phyloP scores from a whole-genome alignment of 2,888 invertebrate species.

The Rotaria sp. region DNA sequence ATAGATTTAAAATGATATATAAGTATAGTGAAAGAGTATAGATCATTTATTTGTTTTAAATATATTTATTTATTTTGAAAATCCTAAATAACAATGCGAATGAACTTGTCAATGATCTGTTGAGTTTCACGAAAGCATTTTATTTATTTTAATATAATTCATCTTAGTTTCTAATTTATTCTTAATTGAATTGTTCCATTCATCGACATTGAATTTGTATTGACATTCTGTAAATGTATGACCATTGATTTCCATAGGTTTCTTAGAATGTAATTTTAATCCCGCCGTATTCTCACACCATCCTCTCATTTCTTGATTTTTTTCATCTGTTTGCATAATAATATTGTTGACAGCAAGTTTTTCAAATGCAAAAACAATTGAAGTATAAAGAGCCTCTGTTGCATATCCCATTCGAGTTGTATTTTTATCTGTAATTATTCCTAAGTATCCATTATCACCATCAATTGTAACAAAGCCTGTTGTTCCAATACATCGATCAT shows the following conservation, averaged over 20 bases:
- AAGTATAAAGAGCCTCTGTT: neutral
- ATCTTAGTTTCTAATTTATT: no score
- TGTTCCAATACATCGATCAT: neutral
- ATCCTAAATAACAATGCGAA: no score
- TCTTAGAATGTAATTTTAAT: neutral
- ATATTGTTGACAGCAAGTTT: neutral
- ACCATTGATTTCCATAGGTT: neutral
- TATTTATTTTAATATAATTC: no score
- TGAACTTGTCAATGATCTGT: no score
- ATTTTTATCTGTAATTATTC: neutral
- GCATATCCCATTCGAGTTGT: neutral
- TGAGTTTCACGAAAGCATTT: no score
- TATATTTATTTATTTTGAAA: no score
- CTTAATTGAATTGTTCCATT: neutral
- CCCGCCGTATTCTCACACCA: neutral
- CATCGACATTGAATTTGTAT: neutral
- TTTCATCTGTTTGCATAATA: neutral
- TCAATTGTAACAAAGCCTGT: neutral
- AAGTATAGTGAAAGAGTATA: no score
- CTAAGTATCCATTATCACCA: neutral
- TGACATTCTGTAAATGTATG: neutral
- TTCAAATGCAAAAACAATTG: conserved; percentile 7
- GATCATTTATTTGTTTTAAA: no score
- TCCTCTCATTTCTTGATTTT: neutral
- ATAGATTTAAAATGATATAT: no score